Conservation (phyloP, 2,797 vertebrate species). For the Anguilla megastoma region DNA sequence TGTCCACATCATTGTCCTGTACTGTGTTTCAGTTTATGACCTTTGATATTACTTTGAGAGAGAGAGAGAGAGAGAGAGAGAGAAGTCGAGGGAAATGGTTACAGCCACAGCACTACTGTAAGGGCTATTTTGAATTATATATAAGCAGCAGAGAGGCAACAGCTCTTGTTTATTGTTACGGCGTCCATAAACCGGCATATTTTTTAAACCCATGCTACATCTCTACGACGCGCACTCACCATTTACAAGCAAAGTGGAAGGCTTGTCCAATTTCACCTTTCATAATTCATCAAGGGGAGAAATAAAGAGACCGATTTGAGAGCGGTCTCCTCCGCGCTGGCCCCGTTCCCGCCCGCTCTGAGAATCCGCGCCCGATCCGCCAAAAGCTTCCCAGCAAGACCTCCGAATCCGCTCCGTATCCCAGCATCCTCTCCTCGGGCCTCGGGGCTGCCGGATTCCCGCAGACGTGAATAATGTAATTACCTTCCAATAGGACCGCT, state of each 20-base stretch:
- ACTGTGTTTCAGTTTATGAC: not conserved
- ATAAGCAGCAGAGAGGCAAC: constrained; percentile 2
- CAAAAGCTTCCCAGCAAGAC: not conserved
- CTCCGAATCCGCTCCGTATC: not conserved
- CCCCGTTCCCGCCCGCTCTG: not conserved
- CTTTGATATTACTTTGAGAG: not conserved
- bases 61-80: not conserved
- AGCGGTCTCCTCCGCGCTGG: not conserved
- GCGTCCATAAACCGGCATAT: not conserved
- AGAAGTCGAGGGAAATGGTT: not conserved
- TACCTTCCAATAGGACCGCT: not conserved
- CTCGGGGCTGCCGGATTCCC: not conserved
- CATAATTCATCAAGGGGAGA: constrained; percentile 28
- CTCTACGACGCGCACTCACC: not conserved
- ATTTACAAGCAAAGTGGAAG: not conserved
- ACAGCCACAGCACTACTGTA: not conserved
- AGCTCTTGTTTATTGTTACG: not conserved
- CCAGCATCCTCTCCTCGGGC: not conserved
- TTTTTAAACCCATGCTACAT: not conserved
- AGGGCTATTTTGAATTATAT: constrained; percentile 6
- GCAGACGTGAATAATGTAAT: constrained; percentile 5
- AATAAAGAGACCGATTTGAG: constrained; percentile 8
- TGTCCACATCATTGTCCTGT: not conserved
- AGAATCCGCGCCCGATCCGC: not conserved
- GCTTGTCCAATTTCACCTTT: not conserved